Evolutionary conservation across 2,113 vertebrate genomes (phyloP), one percentile per base, ranked within the genome.

Genomic region (Labeo rohita): DNA sequence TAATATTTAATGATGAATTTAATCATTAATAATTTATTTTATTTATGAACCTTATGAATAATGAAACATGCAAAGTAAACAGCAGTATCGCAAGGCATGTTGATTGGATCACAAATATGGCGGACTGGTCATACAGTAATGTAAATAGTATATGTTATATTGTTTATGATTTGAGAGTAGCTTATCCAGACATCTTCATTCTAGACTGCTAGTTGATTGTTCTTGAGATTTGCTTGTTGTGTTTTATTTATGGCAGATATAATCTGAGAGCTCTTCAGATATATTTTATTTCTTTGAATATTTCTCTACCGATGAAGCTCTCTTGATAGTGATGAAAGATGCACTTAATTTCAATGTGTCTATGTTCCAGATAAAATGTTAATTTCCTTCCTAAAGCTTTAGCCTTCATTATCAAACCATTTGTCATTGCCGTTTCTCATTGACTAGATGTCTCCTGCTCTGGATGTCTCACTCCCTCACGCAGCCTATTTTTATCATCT

Each of bases 341-440:
- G 39, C 78, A 65, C 78, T 65, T 8, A 49, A 65, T 80, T 63
- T 65, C n/a, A 47, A 65, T 23, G 56, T 47, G 13, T 80, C n/a
- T 49, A 11, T 65, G 21, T 65, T 80, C 39, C 78, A 49, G 78
- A 65, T 80, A 65, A 47, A 65, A 65, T 28, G 6, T 65, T 80
- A 47, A 63, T 80, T 65, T 80, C 43, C 78, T 65, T 47, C 59
- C 56, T 65, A 49, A 65, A 65, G 39, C 11, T 9, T 80, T 80
- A 65, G 56, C 39, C 78, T 80, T 80, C 21, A 65, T 80, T 80
- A 80, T 65, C 78, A 65, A 80, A 65, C 59, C 43, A 80, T 80
- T 80, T 80, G 78, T 80, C 78, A 65, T 47, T 63, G 59, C 56
- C 43, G 23, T 80, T 65, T 80, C 78, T 80, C 39, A 80, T 47